phyloP scores from a whole-genome alignment of 2,888 invertebrate genomes.

The Drosophila sordidapex region DNA sequence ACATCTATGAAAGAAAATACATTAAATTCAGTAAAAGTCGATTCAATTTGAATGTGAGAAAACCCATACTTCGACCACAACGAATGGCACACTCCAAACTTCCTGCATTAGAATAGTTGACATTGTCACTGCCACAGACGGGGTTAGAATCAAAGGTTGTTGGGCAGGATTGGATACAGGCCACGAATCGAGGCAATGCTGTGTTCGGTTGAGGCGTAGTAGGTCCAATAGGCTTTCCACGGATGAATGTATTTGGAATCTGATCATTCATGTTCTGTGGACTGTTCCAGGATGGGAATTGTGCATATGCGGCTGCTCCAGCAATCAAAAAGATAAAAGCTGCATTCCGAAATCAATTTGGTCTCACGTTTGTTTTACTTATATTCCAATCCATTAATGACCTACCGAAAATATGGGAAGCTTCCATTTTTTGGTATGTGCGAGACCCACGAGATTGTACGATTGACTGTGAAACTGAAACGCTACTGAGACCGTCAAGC shows the following conservation, averaged over 20 bases:
- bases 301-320: conserved; percentile 33
- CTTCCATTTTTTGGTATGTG: conserved; percentile 28
- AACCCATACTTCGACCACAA: conserved; percentile 81
- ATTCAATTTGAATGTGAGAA: not conserved
- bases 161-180: conserved; percentile 74
- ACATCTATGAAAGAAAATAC: conserved; percentile 36
- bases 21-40: no score
- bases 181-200: conserved; percentile 68
- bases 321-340: conserved; percentile 23
- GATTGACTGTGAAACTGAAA: conserved; percentile 32
- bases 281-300: conserved; percentile 16
- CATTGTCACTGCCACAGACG: conserved; percentile 82
- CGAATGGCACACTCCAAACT: conserved; percentile 77
- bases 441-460: conserved; percentile 30
- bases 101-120: conserved; percentile 80
- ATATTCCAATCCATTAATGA: conserved; percentile 4
- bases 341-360: not conserved
- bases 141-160: conserved; percentile 84
- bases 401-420: conserved; percentile 32
- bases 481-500: conserved; percentile 42
- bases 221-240: conserved; percentile 31
- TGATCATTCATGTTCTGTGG: not conserved
- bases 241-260: conserved; percentile 21
- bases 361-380: not conserved
- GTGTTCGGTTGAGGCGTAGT: conserved; percentile 46